phyloP scores from a whole-genome alignment of 53 echinoderm and acorn worm species.

The Crossaster papposus region DNA sequence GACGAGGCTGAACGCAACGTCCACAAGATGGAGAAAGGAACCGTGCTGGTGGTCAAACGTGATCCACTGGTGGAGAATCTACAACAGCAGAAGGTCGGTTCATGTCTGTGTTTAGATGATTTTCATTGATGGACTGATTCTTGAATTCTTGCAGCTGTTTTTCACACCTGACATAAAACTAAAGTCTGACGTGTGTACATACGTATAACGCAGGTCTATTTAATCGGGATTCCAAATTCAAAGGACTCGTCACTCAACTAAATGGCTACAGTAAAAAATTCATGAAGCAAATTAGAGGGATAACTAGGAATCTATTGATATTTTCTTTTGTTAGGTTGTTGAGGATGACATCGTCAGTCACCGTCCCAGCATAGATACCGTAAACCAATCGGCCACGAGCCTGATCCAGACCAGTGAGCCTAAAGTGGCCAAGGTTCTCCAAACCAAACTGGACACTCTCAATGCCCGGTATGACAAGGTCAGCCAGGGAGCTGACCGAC shows the following conservation, averaged over 20 bases:
- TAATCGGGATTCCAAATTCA: too few species aligned
- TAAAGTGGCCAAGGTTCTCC: conserved; percentile 83
- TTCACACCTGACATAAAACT: too few species aligned
- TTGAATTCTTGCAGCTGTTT: too few species aligned
- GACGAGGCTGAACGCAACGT: conserved; percentile 81
- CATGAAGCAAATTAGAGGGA: not conserved
- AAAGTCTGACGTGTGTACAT: too few species aligned
- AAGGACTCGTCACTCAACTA: too few species aligned
- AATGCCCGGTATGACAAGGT: conserved; percentile 81
- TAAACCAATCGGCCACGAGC: conserved; percentile 70
- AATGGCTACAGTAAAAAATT: too few species aligned
- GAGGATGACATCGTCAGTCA: conserved; percentile 88
- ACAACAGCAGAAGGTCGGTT: conserved; percentile 89
- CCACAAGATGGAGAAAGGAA: conserved; percentile 93
- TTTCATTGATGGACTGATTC: not conserved
- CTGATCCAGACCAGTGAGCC: conserved; percentile 86
- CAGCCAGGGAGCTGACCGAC: conserved; percentile 62
- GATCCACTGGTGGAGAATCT: conserved; percentile 91
- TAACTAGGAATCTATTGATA: not conserved
- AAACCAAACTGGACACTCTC: conserved; percentile 82
- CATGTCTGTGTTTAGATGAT: not conserved
- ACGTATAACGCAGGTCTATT: too few species aligned
- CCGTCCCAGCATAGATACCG: conserved; percentile 78
- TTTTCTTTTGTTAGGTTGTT: conserved; percentile 64
- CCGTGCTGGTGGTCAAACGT: conserved; percentile 78